Conservation (phyloP, 1,140 invertebrate species). For the Neodiprion fabricii region DNA sequence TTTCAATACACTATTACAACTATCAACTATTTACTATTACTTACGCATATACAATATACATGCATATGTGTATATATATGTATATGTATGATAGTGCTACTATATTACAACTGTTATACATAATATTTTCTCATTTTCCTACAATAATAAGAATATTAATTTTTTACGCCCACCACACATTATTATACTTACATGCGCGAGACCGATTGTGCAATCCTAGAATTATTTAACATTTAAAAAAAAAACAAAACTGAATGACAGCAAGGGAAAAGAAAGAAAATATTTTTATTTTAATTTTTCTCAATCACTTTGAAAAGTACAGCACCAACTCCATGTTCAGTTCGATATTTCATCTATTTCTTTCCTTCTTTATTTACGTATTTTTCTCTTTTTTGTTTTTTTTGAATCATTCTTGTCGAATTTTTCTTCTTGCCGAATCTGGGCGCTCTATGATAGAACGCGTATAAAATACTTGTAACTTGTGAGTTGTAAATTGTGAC, state of each 20-base stretch:
- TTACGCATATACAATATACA: no score
- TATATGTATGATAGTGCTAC: no score
- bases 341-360: background rate
- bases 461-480: no score
- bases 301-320: background rate
- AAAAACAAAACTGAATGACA: no score
- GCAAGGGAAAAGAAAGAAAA: no score
- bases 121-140: conserved; percentile 1
- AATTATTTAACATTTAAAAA: background rate
- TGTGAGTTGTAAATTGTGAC: no score
- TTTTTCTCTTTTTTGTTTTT: conserved; percentile 8
- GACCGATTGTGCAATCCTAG: conserved; percentile 49
- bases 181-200: conserved; percentile 32
- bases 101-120: background rate
- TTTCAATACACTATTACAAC: no score
- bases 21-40: no score
- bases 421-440: background rate
- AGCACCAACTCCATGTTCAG: background rate
- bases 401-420: background rate
- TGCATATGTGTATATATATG: no score
- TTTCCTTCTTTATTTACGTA: conserved; percentile 9
- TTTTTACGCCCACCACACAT: background rate
- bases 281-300: no score
- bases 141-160: background rate
- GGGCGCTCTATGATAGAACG: no score